These are phyloP conservation scores for Conopomorpha cramerella DNA, from an alignment of 1,140 invertebrate species.

Conservation along the genomic window DNA sequence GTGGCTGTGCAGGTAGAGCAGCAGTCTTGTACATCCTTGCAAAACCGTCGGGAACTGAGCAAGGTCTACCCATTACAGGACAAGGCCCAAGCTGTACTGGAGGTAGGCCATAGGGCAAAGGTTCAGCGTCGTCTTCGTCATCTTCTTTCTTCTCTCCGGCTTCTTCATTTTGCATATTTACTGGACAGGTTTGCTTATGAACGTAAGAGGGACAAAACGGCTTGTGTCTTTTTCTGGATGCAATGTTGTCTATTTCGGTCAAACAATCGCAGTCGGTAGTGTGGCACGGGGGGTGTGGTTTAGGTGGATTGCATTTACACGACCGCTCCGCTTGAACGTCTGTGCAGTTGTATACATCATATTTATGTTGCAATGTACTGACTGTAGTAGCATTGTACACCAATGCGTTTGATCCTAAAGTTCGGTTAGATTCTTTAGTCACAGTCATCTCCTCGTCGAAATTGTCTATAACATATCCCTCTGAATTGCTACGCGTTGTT, in stretches of 20 bases:
- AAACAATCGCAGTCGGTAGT: conserved; percentile 47
- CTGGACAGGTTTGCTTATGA: conserved; percentile 43
- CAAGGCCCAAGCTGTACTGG: conserved; percentile 43
- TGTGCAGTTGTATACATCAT: conserved; percentile 23
- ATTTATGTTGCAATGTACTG: conserved; percentile 12
- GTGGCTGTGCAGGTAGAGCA: conserved; percentile 21
- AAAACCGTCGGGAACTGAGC: conserved; percentile 40
- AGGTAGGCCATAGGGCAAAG: conserved; percentile 39
- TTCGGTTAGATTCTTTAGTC: conserved; percentile 10
- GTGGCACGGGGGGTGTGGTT: conserved; percentile 32
- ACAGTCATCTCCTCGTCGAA: no score
- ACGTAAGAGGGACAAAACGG: conserved; percentile 41
- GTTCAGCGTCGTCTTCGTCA: conserved; percentile 33
- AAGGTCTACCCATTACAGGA: conserved; percentile 44
- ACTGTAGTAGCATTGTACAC: conserved; percentile 26
- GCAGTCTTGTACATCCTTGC: conserved; percentile 50
- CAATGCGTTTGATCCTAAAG: conserved; percentile 7
- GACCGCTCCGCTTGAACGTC: conserved; percentile 32
- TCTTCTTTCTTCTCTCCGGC: conserved; percentile 32
- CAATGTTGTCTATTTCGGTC: conserved; percentile 21
- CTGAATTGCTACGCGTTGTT: no score
- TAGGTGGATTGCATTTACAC: conserved; percentile 38
- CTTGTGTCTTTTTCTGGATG: conserved; percentile 30
- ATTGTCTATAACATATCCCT: no score
- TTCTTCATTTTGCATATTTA: conserved; percentile 23